Percentiles rank a stretch among this genome's conserved stretches.
Conservation (phyloP, 92 coral and sea anemone genomes). For the Heliopora coerulea region DNA sequence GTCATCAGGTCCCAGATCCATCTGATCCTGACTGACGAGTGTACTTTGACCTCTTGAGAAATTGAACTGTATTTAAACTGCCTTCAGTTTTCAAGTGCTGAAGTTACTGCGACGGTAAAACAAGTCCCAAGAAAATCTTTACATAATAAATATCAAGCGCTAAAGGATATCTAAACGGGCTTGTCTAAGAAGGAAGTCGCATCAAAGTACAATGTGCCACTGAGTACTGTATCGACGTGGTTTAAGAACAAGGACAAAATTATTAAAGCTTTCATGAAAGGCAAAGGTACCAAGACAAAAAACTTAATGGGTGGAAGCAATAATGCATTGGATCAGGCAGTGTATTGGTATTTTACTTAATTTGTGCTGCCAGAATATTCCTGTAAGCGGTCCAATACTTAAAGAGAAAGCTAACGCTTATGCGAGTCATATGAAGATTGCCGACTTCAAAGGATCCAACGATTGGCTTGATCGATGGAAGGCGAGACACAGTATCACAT, state of each 20-base stretch:
- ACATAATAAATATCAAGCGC: constrained; percentile 48
- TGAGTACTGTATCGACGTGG: constrained; percentile 51
- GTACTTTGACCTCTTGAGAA: too few relatives aligned
- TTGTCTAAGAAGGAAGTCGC: constrained; percentile 50
- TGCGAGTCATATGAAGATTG: constrained; percentile 34
- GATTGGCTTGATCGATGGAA: constrained; percentile 51
- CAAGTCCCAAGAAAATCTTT: too few relatives aligned
- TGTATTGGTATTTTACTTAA: constrained; percentile 28
- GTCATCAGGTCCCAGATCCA: too few relatives aligned
- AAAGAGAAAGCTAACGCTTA: constrained; percentile 23
- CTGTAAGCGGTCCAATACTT: constrained; percentile 32
- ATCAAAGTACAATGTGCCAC: constrained; percentile 45
- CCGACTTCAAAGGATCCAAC: constrained; percentile 19
- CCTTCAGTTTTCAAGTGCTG: too few relatives aligned
- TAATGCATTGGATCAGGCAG: constrained; percentile 19
- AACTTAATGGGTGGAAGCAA: constrained; percentile 33
- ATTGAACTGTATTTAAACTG: too few relatives aligned
- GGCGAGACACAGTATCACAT: constrained; percentile 31
- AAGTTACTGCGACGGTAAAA: too few relatives aligned
- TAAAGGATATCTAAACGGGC: constrained; percentile 54
- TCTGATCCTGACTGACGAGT: too few relatives aligned
- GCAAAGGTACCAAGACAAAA: constrained; percentile 41
- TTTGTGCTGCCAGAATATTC: constrained; percentile 2
- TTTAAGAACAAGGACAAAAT: constrained; percentile 51
- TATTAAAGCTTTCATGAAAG: constrained; percentile 30